These are phyloP conservation scores for Pterocles gutturalis DNA, from an alignment of 2,113 vertebrate species.

Conservation along the genomic window DNA sequence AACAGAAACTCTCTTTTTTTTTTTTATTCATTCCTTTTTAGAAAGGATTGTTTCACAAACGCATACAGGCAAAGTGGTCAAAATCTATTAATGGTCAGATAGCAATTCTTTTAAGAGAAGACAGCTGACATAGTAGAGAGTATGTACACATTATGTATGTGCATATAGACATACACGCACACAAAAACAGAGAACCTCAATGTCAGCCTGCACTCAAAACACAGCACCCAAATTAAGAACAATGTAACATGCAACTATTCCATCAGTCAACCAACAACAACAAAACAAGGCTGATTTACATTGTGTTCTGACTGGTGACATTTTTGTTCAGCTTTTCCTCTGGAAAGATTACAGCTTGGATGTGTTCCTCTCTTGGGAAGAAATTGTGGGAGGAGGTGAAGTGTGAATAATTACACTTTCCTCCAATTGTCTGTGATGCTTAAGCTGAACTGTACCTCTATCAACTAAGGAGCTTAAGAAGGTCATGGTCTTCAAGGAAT, in stretches of 20 bases:
- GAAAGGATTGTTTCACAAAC: not conserved
- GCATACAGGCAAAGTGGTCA: not conserved
- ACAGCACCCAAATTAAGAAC: not conserved
- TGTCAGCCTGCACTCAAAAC: not conserved
- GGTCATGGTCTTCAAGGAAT: not conserved
- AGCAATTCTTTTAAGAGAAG: not conserved
- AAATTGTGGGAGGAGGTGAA: not conserved
- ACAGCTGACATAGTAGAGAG: rapidly evolving
- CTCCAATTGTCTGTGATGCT: not conserved
- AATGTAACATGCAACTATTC: not conserved
- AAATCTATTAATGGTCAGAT: rapidly evolving
- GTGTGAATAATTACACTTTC: not conserved
- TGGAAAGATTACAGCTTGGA: not conserved
- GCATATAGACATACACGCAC: rapidly evolving
- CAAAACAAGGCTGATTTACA: not conserved
- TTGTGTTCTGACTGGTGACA: not conserved
- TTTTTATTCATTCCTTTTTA: not conserved
- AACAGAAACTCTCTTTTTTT: not conserved
- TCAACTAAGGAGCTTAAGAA: not conserved
- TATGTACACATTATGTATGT: rapidly evolving
- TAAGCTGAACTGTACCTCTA: not conserved
- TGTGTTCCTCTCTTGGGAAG: not conserved
- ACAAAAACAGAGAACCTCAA: not conserved
- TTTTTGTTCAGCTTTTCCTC: not conserved
- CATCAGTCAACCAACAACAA: not conserved